phyloP scores from a whole-genome alignment of 2,113 vertebrate genomes.

The Leucosticte australis region DNA sequence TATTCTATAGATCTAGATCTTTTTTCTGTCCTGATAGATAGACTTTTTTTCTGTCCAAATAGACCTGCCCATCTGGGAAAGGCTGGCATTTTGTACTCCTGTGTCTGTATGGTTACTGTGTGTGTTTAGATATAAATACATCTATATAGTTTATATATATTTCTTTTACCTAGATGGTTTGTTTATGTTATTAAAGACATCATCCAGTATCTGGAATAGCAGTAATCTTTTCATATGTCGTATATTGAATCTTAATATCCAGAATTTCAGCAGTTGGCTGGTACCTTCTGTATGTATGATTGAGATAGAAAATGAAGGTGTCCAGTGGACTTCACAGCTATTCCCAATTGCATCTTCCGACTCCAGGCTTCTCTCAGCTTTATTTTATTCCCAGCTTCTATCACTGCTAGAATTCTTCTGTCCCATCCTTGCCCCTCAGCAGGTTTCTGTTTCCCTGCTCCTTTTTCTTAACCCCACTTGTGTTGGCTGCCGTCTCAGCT shows the following conservation, averaged over 20 bases:
- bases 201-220: neutral
- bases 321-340: neutral
- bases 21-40: neutral
- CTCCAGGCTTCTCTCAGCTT: neutral
- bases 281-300: neutral
- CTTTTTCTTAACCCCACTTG: neutral
- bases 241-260: neutral
- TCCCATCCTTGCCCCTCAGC: neutral
- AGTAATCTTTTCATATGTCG: neutral
- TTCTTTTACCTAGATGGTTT: neutral
- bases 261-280: neutral
- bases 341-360: neutral
- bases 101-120: neutral
- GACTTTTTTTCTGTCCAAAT: neutral
- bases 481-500: neutral
- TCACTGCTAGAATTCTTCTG: neutral
- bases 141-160: neutral
- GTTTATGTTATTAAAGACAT: neutral
- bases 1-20: neutral
- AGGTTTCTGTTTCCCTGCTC: neutral
- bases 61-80: neutral
- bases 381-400: neutral
- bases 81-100: neutral
- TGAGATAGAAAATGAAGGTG: neutral
- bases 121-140: neutral